Percentiles rank a stretch among this genome's conserved stretches.
These are phyloP conservation scores for Thalassoma bifasciatum DNA, from an alignment of 2,113 vertebrate genomes.

Conservation along the genomic window DNA sequence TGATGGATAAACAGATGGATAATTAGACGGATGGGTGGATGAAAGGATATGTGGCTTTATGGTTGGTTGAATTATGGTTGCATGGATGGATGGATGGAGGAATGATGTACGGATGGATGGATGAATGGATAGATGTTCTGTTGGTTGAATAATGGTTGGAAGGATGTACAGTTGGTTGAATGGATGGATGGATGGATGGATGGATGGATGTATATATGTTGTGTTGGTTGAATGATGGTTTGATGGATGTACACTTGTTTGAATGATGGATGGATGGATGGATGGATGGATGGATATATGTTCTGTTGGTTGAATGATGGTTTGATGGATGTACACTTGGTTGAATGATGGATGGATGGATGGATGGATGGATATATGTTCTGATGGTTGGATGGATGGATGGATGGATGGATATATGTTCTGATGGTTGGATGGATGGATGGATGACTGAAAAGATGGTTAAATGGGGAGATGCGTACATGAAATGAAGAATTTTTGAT, in stretches of 20 bases:
- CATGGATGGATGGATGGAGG: background rate
- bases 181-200: background rate
- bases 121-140: no score
- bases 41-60: background rate
- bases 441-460: no score
- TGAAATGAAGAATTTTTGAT: no score
- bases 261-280: background rate
- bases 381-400: background rate
- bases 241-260: no score
- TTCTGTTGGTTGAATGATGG: background rate
- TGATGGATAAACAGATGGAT: background rate
- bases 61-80: no score
- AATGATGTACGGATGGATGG: background rate
- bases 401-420: background rate
- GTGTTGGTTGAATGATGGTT: background rate
- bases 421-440: no score
- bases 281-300: background rate
- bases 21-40: no score
- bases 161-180: background rate
- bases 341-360: background rate
- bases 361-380: no score
- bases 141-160: background rate
- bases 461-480: no score
- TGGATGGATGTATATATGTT: no score
- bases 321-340: background rate